A percentile compares a stretch with the other conserved stretches of the same genome.
Conservation (phyloP, 2,888 invertebrate genomes). For the Itoplectis maculator region DNA sequence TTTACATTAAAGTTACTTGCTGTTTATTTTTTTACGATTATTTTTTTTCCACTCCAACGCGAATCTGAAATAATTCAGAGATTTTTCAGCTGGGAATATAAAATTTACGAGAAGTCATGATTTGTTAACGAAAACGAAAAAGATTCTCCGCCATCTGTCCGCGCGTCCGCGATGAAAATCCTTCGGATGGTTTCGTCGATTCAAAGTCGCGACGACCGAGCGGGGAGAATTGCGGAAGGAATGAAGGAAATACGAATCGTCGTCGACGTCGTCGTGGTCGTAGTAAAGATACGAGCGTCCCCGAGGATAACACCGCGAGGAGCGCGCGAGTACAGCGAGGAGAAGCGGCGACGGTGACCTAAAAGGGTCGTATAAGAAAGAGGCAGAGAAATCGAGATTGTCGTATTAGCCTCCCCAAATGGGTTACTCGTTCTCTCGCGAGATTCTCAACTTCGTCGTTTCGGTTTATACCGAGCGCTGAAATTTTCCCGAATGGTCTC, state of each 20-base stretch:
- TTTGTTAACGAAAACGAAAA: background rate
- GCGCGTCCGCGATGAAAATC: background rate
- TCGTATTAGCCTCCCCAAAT: conserved; percentile 14
- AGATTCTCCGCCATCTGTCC: background rate
- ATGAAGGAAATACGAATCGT: conserved; percentile 6
- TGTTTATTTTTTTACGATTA: no score
- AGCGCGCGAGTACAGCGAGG: background rate
- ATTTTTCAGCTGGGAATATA: background rate
- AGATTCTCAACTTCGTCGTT: conserved; percentile 12
- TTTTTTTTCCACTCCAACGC: no score
- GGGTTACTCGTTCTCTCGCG: background rate
- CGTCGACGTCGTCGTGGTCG: conserved; percentile 8
- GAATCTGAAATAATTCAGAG: no score
- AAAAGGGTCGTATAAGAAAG: conserved; percentile 17
- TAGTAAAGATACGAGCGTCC: conserved; percentile 18
- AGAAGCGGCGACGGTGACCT: conserved; percentile 1
- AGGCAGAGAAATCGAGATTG: conserved; percentile 18
- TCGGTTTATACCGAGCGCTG: background rate
- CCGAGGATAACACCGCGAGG: conserved; percentile 17
- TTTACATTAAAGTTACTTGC: background rate
- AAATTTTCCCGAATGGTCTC: background rate
- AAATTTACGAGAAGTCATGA: background rate
- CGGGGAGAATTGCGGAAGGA: background rate
- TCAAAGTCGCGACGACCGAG: background rate
- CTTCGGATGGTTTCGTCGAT: background rate